Percentiles rank a stretch among this genome's conserved stretches.
Conservation (phyloP, 2,797 vertebrate species). For the Sternotherus odoratus region DNA sequence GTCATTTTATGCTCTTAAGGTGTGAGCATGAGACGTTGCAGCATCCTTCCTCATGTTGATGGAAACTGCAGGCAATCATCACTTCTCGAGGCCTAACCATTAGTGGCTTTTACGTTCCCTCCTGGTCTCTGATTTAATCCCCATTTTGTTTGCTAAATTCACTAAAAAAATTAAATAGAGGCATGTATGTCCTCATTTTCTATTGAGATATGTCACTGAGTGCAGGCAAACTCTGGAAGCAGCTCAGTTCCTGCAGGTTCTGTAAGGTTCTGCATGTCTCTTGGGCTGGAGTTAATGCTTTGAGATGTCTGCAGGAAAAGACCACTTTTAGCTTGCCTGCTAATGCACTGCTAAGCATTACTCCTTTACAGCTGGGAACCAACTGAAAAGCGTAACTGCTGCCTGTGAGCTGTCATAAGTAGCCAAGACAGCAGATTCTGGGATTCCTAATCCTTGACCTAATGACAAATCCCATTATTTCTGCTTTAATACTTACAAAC, state of each 20-base stretch:
- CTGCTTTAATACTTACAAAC: not conserved
- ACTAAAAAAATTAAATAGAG: constrained; percentile 24
- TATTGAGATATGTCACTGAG: not conserved
- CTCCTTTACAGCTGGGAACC: not conserved
- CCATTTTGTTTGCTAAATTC: not conserved
- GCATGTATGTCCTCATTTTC: not conserved
- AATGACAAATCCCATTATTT: not conserved
- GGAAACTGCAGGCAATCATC: not conserved
- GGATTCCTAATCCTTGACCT: not conserved
- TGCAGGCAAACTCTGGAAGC: not conserved
- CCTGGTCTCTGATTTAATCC: not conserved
- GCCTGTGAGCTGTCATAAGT: not conserved
- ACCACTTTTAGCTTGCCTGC: not conserved
- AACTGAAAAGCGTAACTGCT: not conserved
- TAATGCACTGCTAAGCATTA: rapidly evolving
- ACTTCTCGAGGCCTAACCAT: not conserved
- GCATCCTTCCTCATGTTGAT: not conserved
- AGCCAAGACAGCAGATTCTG: not conserved
- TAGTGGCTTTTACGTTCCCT: constrained; percentile 52
- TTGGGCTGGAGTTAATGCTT: not conserved
- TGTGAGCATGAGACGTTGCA: not conserved
- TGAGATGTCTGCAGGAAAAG: not conserved
- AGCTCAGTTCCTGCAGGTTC: not conserved
- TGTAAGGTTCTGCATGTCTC: not conserved
- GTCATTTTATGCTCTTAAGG: rapidly evolving